Conservation (phyloP, 2,888 invertebrate species). For the Dasypolia templi region DNA sequence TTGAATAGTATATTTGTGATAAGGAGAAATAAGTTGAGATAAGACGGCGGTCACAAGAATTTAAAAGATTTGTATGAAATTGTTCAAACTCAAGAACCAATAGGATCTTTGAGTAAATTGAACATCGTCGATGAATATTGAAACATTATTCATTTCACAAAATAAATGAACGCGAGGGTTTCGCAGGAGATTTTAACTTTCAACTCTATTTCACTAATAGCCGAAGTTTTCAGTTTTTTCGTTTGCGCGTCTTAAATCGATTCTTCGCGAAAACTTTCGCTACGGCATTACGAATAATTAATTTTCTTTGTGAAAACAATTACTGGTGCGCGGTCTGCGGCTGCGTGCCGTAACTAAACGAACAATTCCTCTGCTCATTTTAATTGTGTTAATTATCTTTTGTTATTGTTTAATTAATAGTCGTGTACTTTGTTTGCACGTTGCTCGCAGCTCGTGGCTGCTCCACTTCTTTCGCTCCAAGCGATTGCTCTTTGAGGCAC, state of each 20-base stretch:
- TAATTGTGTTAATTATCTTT: slow-evolving; percentile 28
- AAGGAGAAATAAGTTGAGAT: neutral
- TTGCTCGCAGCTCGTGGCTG: neutral
- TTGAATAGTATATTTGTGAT: neutral
- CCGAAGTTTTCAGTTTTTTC: slow-evolving; percentile 38
- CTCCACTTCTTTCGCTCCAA: neutral
- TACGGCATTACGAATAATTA: slow-evolving; percentile 36
- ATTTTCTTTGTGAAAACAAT: slow-evolving; percentile 33
- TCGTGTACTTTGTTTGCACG: neutral
- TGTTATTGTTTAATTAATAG: slow-evolving; percentile 37
- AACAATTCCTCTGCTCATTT: slow-evolving; percentile 13
- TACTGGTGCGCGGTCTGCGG: slow-evolving; percentile 4
- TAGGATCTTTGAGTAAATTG: slow-evolving; percentile 2
- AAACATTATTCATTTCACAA: slow-evolving; percentile 27
- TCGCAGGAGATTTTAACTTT: slow-evolving; percentile 30
- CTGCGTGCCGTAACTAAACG: neutral
- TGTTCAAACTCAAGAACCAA: neutral
- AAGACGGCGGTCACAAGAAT: neutral
- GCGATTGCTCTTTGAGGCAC: neutral
- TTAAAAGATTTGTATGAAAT: neutral
- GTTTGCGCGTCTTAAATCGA: slow-evolving; percentile 25
- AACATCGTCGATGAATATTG: slow-evolving; percentile 7
- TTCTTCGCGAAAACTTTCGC: slow-evolving; percentile 42
- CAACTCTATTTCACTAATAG: slow-evolving; percentile 43
- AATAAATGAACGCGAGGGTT: slow-evolving; percentile 6